Conservation (phyloP, 2,797 vertebrate species). For the Acipenser oxyrinchus region DNA sequence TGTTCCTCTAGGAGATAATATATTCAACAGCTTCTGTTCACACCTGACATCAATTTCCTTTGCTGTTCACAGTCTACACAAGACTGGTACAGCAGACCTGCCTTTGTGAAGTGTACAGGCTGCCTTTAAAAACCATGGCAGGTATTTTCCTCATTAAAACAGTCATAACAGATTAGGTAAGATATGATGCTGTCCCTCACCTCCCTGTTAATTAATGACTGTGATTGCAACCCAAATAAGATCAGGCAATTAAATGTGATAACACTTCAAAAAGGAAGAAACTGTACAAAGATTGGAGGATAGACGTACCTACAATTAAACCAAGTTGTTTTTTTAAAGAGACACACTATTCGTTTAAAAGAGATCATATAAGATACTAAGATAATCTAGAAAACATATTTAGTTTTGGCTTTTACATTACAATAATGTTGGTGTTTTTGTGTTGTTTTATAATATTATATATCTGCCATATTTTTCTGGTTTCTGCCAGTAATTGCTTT, state of each 20-base stretch:
- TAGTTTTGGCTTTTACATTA: not conserved
- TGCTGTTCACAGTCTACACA: constrained; percentile 80
- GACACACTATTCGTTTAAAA: not conserved
- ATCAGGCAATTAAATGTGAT: constrained; percentile 87
- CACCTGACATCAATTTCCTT: constrained; percentile 80
- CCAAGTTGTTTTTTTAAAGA: too few relatives aligned
- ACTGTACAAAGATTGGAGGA: not conserved
- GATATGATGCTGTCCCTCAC: constrained; percentile 81
- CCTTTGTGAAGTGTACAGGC: constrained; percentile 65
- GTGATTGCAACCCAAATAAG: constrained; percentile 78
- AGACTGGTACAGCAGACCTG: constrained; percentile 69
- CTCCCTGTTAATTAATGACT: constrained; percentile 83
- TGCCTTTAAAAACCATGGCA: constrained; percentile 69
- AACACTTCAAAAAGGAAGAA: constrained; percentile 61
- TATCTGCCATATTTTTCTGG: not conserved
- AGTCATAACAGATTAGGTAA: constrained; percentile 74
- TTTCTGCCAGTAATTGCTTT: not conserved
- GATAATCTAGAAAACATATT: not conserved
- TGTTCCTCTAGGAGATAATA: constrained; percentile 61
- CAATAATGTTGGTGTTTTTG: not conserved
- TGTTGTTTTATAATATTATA: not conserved
- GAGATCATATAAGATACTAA: not conserved
- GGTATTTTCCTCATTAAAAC: constrained; percentile 76
- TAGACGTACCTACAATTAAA: not conserved
- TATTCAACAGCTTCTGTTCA: constrained; percentile 75